Base-by-base conservation (phyloP, 2,797 vertebrate species). In the Coregonus ussuriensis region DNA sequence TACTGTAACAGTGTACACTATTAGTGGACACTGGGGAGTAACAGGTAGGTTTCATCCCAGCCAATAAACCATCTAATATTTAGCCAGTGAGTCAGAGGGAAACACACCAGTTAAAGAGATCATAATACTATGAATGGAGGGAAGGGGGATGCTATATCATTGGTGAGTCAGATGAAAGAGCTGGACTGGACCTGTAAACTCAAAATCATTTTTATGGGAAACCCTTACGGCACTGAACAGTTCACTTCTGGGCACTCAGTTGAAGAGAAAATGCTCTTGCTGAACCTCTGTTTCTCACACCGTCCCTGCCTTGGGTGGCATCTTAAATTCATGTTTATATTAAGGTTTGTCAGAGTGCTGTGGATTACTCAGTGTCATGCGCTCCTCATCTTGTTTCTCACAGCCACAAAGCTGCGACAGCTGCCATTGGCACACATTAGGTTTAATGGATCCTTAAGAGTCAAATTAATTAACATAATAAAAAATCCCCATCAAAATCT, bases 351-450 rank as follows among this genome's bases (percentile, higher is more conserved):
- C 29, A 74, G 47, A 65, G 18, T 51, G 81, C 56, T 67, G 37
- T 63, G 56, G 74, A 59, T 69, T 1, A 29, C 74, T 67, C 47
- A 18, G 67, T 51, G 35, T 52, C 66, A 37, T 54, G 31, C 63
- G 51, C 71, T 68, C 75, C 79, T 87, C 81, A 71, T 88, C 86
- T 74, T 82, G 78, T 86, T 84, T 83, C 87, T 81, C 83, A 76
- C 80, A 79, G 81, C 78, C 72, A 71, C 81, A 78, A 54, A 6
- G 63, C 76, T 72, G 33, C 71, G 74, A 74, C 87, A 89, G 83
- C 84, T 89, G 88, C 77, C 47, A 74, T 18, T 81, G 76, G 80
- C 77, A 76, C 75, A 33, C 73, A 33, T 74, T n/a, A 35, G 72
- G 78, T 56, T 3, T 66, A 66, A 62, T 16, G 15, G 56, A 59